These are phyloP conservation scores for Varanus salvator DNA, from an alignment of 2,113 vertebrate species.

Conservation along the genomic window DNA sequence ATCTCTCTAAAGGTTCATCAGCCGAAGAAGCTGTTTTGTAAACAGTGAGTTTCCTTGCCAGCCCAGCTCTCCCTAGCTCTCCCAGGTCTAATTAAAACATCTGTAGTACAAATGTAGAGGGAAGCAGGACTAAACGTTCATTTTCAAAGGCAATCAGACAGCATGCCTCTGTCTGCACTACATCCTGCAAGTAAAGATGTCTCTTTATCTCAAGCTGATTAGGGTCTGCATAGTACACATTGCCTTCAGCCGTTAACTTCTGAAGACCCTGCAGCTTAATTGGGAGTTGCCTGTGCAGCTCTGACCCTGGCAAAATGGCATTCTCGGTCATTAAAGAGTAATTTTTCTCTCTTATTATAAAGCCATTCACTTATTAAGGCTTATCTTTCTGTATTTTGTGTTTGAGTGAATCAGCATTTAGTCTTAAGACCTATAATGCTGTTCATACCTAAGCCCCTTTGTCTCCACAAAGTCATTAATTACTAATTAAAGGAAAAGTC, in stretches of 20 bases:
- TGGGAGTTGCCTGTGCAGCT: conserved; percentile 49
- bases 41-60: conserved; percentile 22
- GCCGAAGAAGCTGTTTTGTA: conserved; percentile 47
- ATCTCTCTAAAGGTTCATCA: conserved; percentile 37
- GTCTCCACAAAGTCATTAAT: conserved; percentile 18
- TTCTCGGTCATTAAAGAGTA: conserved; percentile 50
- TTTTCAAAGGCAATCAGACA: conserved; percentile 42
- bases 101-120: conserved; percentile 29
- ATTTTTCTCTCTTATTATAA: conserved; percentile 53
- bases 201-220: conserved; percentile 44
- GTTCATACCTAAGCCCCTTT: neutral
- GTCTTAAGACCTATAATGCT: neutral
- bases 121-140: conserved; percentile 43
- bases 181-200: conserved; percentile 35
- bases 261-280: conserved; percentile 26
- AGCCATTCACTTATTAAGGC: neutral
- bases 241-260: conserved; percentile 59
- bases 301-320: conserved; percentile 49
- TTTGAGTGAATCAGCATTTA: conserved; percentile 4
- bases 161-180: conserved; percentile 50
- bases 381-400: conserved; percentile 2
- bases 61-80: conserved; percentile 23
- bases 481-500: conserved; percentile 27
- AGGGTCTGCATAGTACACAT: conserved; percentile 3
- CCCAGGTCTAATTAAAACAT: conserved; percentile 35